These are phyloP conservation scores for Polylopha cassiicola DNA, from an alignment of 2,888 invertebrate genomes.

Conservation along the genomic window DNA sequence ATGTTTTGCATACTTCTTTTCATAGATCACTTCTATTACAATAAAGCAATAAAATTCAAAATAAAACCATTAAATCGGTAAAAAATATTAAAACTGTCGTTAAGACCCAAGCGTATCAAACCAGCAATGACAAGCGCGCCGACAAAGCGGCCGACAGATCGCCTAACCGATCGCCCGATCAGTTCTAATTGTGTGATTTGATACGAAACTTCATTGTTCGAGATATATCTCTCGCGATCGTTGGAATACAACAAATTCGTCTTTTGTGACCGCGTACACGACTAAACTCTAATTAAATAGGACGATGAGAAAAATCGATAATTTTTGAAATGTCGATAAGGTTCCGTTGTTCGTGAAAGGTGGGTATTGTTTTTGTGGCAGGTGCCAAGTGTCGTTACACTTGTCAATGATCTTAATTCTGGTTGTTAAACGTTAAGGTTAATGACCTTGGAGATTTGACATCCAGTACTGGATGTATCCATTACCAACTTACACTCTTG, in stretches of 20 bases:
- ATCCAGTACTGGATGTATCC: too few relatives aligned
- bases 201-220: conserved; percentile 74
- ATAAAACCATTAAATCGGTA: conserved; percentile 1
- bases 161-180: conserved; percentile 54
- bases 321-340: conserved; percentile 33
- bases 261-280: conserved; percentile 54
- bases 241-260: conserved; percentile 62
- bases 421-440: too few relatives aligned
- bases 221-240: conserved; percentile 67
- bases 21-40: neutral
- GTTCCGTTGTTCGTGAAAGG: conserved; percentile 31
- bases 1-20: too few relatives aligned
- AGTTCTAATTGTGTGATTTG: conserved; percentile 76
- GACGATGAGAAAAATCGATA: conserved; percentile 43
- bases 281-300: conserved; percentile 46
- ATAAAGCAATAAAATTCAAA: conserved; percentile 2
- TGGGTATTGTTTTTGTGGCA: conserved; percentile 21
- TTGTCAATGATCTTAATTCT: too few relatives aligned
- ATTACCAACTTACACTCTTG: too few relatives aligned
- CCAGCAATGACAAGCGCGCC: conserved; percentile 59
- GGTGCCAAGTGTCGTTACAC: too few relatives aligned
- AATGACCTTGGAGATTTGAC: too few relatives aligned
- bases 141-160: conserved; percentile 65
- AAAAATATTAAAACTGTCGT: conserved; percentile 2
- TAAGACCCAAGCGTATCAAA: conserved; percentile 38